Evolutionary conservation across 2,113 vertebrate species (phyloP).

Genomic region (Halichoeres trimaculatus): DNA sequence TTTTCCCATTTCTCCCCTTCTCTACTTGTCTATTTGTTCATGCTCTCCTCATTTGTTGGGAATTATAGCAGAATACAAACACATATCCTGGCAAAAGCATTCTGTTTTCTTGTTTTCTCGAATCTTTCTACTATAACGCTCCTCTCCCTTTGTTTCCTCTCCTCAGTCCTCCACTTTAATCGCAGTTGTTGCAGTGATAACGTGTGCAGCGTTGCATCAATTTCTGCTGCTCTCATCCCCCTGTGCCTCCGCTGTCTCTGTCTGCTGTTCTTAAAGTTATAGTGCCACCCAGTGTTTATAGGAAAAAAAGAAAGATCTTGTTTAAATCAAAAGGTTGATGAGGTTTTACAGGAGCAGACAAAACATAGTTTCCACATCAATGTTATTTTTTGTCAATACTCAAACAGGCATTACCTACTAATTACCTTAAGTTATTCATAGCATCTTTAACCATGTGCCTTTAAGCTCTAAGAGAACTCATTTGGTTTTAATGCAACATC

Average conservation of each 20-base stretch:
- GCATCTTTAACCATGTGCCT: no score
- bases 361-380: neutral
- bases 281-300: constrained; percentile 54
- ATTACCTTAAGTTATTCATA: no score
- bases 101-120: constrained; percentile 38
- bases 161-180: constrained; percentile 41
- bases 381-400: no score
- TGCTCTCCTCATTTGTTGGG: constrained; percentile 45
- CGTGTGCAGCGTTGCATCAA: constrained; percentile 36
- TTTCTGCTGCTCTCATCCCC: constrained; percentile 12
- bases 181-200: constrained; percentile 38
- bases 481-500: no score
- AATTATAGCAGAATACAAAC: constrained; percentile 13
- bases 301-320: neutral
- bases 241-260: neutral
- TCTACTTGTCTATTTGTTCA: no score
- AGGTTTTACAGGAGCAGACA: neutral
- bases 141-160: constrained; percentile 14
- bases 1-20: no score
- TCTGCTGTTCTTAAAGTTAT: constrained; percentile 16
- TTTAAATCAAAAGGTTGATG: neutral
- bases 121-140: constrained; percentile 26
- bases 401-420: no score
- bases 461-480: no score
- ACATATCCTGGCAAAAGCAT: constrained; percentile 34